Base-by-base conservation (phyloP, 2,113 vertebrate species). In the Nesoenas mayeri region DNA sequence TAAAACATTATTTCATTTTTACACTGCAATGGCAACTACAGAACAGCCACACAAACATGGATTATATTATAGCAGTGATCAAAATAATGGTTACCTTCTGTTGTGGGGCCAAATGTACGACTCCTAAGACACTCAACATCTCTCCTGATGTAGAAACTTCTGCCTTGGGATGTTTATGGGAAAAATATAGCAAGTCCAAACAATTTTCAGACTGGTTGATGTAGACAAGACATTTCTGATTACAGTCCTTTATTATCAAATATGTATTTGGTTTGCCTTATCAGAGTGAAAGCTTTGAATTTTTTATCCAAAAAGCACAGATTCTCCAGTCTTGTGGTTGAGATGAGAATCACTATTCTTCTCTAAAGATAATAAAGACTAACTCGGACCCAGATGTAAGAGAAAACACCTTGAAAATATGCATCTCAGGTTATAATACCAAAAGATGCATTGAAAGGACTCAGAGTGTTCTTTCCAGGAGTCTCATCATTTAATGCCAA, bases 1-100 rank as follows among this genome's bases (percentile, higher is more conserved):
- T 89, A 83, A 85, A 80, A 29, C 24, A 66, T 80, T 86, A 66
- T 91, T 85, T 83, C 71, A 86, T 58, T 80, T 93, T 90, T 74
- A 58, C n/a, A 25, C 72, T 78, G 51, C 62, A 77, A 20, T 29
- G 36, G 17, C 29, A 87, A 44, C 73, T 53, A 24, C 4, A 56
- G 54, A 65, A 66, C 50, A 88, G 64, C 51, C 53, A 54, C 20
- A 57, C 15, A 85, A 82, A 79, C 29, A 48, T 25, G 44, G 60
- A 91, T 70, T 62, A 58, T 34, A 15, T 24, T 22, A 54, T 42
- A 88, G 42, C 48, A 90, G 15, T 53, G 56, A 60, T 32, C 65
- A 84, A 91, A 85, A 72, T 31, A 56, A 82, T 40, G 5, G 22
- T 50, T 85, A 25, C 47, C 34, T 89, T n/a, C 36, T 65, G 18